Conservation (phyloP, 2,113 vertebrate species). For the Chloropsis hardwickii region DNA sequence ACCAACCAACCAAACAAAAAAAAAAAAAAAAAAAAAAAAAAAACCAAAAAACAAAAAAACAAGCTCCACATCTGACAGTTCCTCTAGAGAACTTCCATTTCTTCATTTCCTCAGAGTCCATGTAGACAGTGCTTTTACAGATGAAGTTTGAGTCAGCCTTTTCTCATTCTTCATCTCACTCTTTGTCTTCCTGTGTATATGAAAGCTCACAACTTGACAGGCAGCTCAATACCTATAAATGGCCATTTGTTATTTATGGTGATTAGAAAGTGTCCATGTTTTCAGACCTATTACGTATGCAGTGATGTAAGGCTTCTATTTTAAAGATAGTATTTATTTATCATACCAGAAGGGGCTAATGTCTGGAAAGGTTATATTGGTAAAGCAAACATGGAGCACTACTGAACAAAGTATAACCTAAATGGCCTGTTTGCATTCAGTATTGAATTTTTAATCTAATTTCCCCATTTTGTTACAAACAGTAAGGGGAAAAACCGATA, state of each 20-base stretch:
- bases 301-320: constrained; percentile 57
- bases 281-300: constrained; percentile 29
- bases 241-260: constrained; percentile 27
- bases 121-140: background rate
- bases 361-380: constrained; percentile 47
- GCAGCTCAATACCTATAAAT: background rate
- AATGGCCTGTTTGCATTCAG: constrained; percentile 39
- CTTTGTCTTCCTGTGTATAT: background rate
- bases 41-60: too few relatives aligned
- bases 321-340: constrained; percentile 60
- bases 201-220: background rate
- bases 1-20: too few relatives aligned
- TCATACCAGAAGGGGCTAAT: constrained; percentile 19
- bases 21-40: background rate
- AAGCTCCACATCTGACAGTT: background rate
- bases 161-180: background rate
- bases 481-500: constrained; percentile 5
- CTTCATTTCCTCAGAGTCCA: background rate
- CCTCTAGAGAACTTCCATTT: background rate
- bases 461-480: constrained; percentile 48
- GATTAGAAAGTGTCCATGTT: background rate
- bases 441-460: constrained; percentile 64
- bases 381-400: constrained; percentile 46
- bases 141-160: background rate
- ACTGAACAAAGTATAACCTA: constrained; percentile 26